Base-by-base conservation (phyloP, 2,888 invertebrate species). In the Julus scandinavius region DNA sequence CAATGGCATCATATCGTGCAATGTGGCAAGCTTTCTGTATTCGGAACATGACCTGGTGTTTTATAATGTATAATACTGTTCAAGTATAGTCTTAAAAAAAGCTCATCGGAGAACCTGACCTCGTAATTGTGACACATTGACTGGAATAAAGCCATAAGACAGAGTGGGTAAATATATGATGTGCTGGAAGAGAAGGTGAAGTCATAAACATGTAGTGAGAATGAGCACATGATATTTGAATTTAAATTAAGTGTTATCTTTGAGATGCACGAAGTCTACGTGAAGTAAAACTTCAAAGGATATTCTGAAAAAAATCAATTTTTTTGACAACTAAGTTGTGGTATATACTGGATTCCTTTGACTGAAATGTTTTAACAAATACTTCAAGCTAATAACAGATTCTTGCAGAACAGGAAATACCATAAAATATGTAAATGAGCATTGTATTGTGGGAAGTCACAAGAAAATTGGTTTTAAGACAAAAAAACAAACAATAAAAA, bases 111-210 rank as follows among this genome's bases (percentile, higher is more conserved):
- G n/a, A 58, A n/a, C 17, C 9, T 72, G 17, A 6, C 2, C 20
- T 80, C 38, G 13, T 38, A 80, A 80, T 80, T 80, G 80, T 40
- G 38, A 80, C 29, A 80, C 38, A 29, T 15, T 3, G 11, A 9
- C 29, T 11, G 2, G 11, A 38, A 80, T 38, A 80, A 80, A 38
- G 7, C 80, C 38, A 15, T 11, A 38, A 80, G 38, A 20, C 20
- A 11, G 72, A 80, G 38, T 80, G 80, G 38, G 80, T 80, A 80
- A 80, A 15, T 80, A 80, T 80, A 80, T 63, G n/a, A 15, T 80
- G 80, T 80, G 80, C 80, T 80, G 38, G 13, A 80, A 80, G 80
- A 72, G 20, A 80, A 80, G 80, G 13, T 7, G 63, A 63, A 54
- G 20, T 72, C 20, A 72, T 20, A 72, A 72, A 11, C 63, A 72